Evolutionary conservation across 2,888 invertebrate species (phyloP), one percentile per base, ranked within the genome.

Genomic region (Scaptomyza cyrtandrae): DNA sequence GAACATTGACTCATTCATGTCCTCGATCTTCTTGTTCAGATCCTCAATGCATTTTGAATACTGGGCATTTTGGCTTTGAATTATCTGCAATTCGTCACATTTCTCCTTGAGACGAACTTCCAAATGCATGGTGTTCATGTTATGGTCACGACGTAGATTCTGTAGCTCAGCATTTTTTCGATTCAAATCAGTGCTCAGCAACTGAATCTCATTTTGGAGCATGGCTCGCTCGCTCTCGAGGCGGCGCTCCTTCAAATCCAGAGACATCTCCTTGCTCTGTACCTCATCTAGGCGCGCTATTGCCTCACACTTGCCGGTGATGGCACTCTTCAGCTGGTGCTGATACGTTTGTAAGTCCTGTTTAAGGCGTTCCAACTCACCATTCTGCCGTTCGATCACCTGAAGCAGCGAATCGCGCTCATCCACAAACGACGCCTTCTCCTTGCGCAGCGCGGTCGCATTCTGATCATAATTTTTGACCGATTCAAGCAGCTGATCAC

Each of bases 281-380:
- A 97, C 94, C 92, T 97, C 97, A 91, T 97, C 96, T 65, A 95
- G 93, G 75, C 96, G 94, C 6, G 95, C 95, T 53, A 97, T 91
- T 0, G 97, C 96, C 92, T 97, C 96, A 92, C 96, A 97, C 93
- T 97, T 98, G 2, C 96, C 94, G 80, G 95, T 94, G 69, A 97
- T 95, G 24, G 97, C 96, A 53, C 94, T 91, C 79, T 95, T 94
- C 37, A 98, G 91, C 91, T 97, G 97, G 78, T 94, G 94, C n/a
- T 95, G 94, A 56, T 97, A 92, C 2, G 94, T 93, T 48, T 93
- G 93, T 71, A 96, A 92, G 90, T 96, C 97, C 4, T 94, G 93
- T 80, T 95, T 95, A 64, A 96, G 91, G 55, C 95, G 93, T 89
- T 96, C 96, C 43, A 96, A 91, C 93, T 97, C 96, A 0, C 94